Evolutionary conservation across 2,888 invertebrate species (phyloP).

Genomic region (Melipona bicolor): DNA sequence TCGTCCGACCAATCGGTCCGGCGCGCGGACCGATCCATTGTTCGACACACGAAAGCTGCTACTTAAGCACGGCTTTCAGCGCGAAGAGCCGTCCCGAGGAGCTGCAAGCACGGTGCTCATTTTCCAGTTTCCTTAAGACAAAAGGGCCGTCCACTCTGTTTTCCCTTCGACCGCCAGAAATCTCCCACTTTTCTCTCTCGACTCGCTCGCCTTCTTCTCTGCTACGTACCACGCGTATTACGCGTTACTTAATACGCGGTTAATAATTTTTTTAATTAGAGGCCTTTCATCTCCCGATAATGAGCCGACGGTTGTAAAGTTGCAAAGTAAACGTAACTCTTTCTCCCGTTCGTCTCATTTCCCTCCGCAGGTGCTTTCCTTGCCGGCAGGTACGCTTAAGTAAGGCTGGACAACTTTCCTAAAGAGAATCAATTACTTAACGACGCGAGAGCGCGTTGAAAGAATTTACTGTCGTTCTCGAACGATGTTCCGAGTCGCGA

Average conservation of each 20-base stretch:
- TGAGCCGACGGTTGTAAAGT: too few species aligned
- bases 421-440: conserved; percentile 14
- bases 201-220: too few species aligned
- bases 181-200: not conserved
- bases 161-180: conserved; percentile 30
- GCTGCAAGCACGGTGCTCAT: conserved; percentile 48
- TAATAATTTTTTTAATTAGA: too few species aligned
- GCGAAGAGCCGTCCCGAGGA: conserved; percentile 35
- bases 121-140: conserved; percentile 55
- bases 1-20: conserved; percentile 64
- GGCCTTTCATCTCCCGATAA: too few species aligned
- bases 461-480: not conserved
- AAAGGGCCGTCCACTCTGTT: conserved; percentile 33
- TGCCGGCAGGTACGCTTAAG: not conserved
- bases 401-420: not conserved
- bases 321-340: not conserved
- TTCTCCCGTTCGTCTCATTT: not conserved
- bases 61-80: conserved; percentile 67
- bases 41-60: conserved; percentile 64
- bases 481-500: not conserved
- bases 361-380: not conserved
- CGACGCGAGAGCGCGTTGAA: not conserved
- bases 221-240: too few species aligned
- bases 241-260: too few species aligned
- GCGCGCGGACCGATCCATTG: conserved; percentile 52